Conservation (phyloP, 53 echinoderm and acorn worm species). For the Mesocentrotus franciscanus region DNA sequence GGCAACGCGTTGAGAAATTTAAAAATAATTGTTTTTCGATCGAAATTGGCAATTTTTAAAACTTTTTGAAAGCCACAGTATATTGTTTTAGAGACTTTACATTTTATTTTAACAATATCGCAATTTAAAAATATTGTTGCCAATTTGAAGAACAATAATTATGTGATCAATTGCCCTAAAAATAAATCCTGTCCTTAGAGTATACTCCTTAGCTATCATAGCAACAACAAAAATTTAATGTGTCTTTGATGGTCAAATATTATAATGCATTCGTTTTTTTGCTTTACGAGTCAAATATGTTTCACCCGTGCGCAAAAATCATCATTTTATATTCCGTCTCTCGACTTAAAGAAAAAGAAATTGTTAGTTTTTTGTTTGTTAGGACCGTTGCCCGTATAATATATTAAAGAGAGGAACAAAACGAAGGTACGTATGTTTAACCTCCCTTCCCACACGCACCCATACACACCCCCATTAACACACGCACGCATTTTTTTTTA, state of each 20-base stretch:
- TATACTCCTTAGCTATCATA: neutral
- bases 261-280: neutral
- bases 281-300: neutral
- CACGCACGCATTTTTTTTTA: neutral
- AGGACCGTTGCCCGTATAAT: neutral
- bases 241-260: neutral
- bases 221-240: neutral
- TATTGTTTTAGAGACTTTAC: no score
- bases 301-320: neutral
- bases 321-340: neutral
- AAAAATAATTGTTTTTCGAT: no score
- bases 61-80: no score
- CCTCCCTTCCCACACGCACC: neutral
- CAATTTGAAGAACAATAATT: no score
- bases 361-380: no score
- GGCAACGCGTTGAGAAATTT: no score
- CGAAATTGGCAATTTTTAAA: no score
- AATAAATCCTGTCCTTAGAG: no score
- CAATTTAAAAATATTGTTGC: no score
- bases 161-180: no score
- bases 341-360: no score
- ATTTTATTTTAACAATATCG: no score
- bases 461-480: neutral
- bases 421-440: neutral
- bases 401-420: neutral